phyloP scores from a whole-genome alignment of 2,888 invertebrate species.

The Lepidochitona cinerea region DNA sequence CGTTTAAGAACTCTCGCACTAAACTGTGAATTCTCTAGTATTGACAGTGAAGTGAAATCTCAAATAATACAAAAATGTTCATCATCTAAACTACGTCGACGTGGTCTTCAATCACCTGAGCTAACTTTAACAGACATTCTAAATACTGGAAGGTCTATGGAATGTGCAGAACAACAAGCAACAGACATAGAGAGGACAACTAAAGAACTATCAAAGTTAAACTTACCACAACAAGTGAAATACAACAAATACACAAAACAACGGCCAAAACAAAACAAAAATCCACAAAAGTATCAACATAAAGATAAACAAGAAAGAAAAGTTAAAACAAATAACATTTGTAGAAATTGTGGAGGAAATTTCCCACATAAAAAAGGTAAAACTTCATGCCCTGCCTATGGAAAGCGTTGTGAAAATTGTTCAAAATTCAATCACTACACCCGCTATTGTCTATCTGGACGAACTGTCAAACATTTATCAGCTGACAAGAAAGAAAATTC shows the following conservation, averaged over 20 bases:
- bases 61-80: neutral
- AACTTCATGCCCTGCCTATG: neutral
- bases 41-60: neutral
- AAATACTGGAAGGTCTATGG: neutral
- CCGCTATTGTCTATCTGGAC: neutral
- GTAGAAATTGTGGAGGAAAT: slow-evolving; percentile 5
- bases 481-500: neutral
- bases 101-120: neutral
- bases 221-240: no score
- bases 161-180: neutral
- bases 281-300: neutral
- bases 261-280: neutral
- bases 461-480: neutral
- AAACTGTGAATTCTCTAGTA: neutral
- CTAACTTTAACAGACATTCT: neutral
- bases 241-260: neutral
- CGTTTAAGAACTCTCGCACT: neutral
- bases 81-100: neutral
- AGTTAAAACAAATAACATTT: neutral
- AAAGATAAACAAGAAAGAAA: neutral
- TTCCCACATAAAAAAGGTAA: neutral
- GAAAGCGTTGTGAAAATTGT: neutral
- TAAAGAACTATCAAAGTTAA: neutral
- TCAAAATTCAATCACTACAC: neutral
- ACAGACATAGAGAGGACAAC: neutral